phyloP scores from a whole-genome alignment of 2,797 vertebrate genomes.

The Chelmon rostratus region DNA sequence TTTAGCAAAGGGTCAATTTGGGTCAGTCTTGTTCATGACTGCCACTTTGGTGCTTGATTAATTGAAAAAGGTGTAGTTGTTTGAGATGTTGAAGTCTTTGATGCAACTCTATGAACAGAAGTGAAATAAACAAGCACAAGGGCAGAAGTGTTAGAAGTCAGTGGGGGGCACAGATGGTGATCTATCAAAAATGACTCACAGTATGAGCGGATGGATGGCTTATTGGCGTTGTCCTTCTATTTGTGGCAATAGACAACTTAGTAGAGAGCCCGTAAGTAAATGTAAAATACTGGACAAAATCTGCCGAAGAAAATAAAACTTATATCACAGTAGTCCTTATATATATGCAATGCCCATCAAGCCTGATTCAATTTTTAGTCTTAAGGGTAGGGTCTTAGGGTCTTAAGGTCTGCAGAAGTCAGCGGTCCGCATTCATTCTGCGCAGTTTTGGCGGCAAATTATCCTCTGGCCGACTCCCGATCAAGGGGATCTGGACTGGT shows the following conservation, averaged over 20 bases:
- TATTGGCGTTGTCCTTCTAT: constrained; percentile 72
- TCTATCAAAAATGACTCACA: constrained; percentile 82
- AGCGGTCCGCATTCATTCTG: constrained; percentile 86
- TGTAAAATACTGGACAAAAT: constrained; percentile 58
- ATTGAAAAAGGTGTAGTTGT: constrained; percentile 24
- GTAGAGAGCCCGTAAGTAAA: constrained; percentile 58
- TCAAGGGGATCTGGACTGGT: constrained; percentile 58
- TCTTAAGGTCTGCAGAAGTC: constrained; percentile 65
- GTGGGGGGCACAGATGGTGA: constrained; percentile 78
- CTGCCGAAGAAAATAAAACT: constrained; percentile 38
- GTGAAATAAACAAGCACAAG: constrained; percentile 57
- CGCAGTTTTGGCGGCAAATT: constrained; percentile 87
- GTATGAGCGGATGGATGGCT: constrained; percentile 83
- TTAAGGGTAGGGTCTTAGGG: too few species aligned
- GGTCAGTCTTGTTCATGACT: constrained; percentile 18
- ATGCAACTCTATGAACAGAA: constrained; percentile 47
- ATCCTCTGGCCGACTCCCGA: constrained; percentile 82
- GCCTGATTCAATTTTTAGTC: constrained; percentile 57
- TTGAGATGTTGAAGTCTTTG: constrained; percentile 38
- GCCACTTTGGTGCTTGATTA: constrained; percentile 51
- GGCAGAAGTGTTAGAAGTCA: constrained; percentile 58
- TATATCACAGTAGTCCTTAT: constrained; percentile 70
- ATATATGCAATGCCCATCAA: constrained; percentile 72
- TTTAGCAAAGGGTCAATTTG: constrained; percentile 47
- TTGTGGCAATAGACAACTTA: constrained; percentile 66